A percentile compares a stretch with the other conserved stretches of the same genome.
Evolutionary conservation across 1,140 invertebrate species (phyloP).

Genomic region (Andrena cerasifolii): DNA sequence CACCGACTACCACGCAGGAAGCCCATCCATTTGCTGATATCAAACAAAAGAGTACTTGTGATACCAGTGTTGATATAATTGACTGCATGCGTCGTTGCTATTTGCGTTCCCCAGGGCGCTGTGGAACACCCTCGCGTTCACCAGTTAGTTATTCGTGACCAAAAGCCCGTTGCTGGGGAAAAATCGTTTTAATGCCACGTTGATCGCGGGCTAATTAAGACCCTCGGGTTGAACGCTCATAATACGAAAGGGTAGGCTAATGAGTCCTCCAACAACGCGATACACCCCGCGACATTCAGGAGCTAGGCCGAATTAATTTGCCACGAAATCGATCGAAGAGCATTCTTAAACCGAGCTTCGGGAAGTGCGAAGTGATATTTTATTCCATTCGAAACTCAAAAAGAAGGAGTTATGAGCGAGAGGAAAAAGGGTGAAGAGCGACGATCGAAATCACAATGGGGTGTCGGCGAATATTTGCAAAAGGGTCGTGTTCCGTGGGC

Average conservation of each 20-base stretch:
- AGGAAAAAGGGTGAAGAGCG: too few relatives aligned
- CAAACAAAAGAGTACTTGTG: not conserved
- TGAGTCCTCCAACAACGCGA: conserved; percentile 5
- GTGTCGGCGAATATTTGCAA: conserved; percentile 34
- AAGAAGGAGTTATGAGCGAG: too few relatives aligned
- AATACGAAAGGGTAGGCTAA: not conserved
- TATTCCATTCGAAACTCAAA: not conserved
- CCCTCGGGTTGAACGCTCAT: conserved; percentile 3
- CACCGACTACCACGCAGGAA: not conserved
- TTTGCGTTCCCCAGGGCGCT: not conserved
- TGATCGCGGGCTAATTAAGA: conserved; percentile 18
- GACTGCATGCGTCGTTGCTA: not conserved
- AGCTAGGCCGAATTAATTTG: too few relatives aligned
- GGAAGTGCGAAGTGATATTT: not conserved
- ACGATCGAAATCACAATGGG: conserved; percentile 20
- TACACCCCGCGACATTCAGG: too few relatives aligned
- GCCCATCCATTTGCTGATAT: conserved; percentile 3
- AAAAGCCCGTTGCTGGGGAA: conserved; percentile 5
- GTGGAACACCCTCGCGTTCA: not conserved
- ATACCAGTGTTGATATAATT: conserved; percentile 10
- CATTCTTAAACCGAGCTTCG: too few relatives aligned
- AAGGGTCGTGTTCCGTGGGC: conserved; percentile 10
- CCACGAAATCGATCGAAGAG: not conserved
- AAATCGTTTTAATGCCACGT: conserved; percentile 12
- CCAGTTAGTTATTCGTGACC: conserved; percentile 26